Percentiles rank a stretch among this genome's conserved stretches.
These are phyloP conservation scores for Heliconius cydno DNA, from an alignment of 2,888 invertebrate genomes.

Conservation along the genomic window DNA sequence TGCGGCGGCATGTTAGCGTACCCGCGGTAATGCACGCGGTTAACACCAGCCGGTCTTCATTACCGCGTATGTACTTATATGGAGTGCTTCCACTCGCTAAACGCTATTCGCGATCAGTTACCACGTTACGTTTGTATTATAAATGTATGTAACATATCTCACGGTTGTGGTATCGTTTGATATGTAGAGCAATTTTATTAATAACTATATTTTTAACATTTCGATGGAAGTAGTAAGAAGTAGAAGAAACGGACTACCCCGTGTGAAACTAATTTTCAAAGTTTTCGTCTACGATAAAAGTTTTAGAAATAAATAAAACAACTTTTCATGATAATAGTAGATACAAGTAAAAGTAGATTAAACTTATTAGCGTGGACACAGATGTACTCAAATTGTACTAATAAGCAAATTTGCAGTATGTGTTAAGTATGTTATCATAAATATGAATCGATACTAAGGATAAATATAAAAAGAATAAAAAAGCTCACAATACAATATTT, in stretches of 20 bases:
- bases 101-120: conserved; percentile 70
- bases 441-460: too few species aligned
- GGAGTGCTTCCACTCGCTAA: conserved; percentile 63
- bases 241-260: too few species aligned
- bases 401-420: too few species aligned
- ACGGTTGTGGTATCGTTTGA: conserved; percentile 43
- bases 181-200: neutral
- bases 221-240: too few species aligned
- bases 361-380: too few species aligned
- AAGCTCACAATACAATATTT: too few species aligned
- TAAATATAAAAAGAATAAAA: too few species aligned
- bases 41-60: conserved; percentile 74
- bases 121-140: conserved; percentile 49
- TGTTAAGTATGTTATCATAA: too few species aligned
- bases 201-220: too few species aligned
- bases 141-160: conserved; percentile 47
- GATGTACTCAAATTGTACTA: too few species aligned
- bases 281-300: neutral
- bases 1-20: conserved; percentile 66
- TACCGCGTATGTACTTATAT: conserved; percentile 69
- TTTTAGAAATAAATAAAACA: neutral
- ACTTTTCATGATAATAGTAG: too few species aligned
- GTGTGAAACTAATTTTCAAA: neutral
- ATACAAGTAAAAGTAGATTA: too few species aligned
- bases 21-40: conserved; percentile 72